These are phyloP conservation scores for Arion vulgaris DNA, from an alignment of 1,140 invertebrate genomes.

Conservation along the genomic window DNA sequence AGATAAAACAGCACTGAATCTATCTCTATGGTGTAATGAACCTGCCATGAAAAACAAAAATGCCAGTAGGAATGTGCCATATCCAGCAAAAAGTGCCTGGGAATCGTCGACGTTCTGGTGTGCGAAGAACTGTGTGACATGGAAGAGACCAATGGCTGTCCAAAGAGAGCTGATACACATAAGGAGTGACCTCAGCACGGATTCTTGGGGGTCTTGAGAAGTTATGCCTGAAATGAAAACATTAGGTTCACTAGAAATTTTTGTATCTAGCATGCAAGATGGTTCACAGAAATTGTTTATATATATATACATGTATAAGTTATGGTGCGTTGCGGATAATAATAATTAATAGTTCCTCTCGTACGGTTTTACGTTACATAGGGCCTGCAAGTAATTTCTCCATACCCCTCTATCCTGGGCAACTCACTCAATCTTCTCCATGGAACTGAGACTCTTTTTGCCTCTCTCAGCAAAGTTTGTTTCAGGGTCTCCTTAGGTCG, in stretches of 20 bases:
- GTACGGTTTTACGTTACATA: too few species aligned
- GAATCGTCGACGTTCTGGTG: constrained; percentile 34
- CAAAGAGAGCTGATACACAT: constrained; percentile 50
- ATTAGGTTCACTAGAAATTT: background rate
- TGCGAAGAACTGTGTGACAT: constrained; percentile 45
- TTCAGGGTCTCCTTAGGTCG: too few species aligned
- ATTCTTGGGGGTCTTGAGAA: constrained; percentile 42
- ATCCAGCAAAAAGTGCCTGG: constrained; percentile 56
- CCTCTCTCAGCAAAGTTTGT: too few species aligned
- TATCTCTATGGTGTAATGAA: constrained; percentile 43
- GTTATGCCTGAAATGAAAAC: constrained; percentile 53
- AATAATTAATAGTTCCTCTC: too few species aligned
- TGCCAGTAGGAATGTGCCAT: constrained; percentile 48
- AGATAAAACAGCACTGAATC: constrained; percentile 47
- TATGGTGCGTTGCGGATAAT: too few species aligned
- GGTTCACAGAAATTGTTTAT: too few species aligned
- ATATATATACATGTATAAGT: too few species aligned
- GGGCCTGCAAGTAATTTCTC: too few species aligned
- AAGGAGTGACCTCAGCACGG: constrained; percentile 47
- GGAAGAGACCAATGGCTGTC: constrained; percentile 51
- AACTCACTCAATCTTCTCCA: too few species aligned
- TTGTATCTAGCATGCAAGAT: background rate
- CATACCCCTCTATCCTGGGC: too few species aligned
- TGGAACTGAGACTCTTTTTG: too few species aligned
- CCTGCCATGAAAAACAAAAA: constrained; percentile 52